phyloP scores from a whole-genome alignment of 2,888 invertebrate genomes.

The Stenotaenia linearis region DNA sequence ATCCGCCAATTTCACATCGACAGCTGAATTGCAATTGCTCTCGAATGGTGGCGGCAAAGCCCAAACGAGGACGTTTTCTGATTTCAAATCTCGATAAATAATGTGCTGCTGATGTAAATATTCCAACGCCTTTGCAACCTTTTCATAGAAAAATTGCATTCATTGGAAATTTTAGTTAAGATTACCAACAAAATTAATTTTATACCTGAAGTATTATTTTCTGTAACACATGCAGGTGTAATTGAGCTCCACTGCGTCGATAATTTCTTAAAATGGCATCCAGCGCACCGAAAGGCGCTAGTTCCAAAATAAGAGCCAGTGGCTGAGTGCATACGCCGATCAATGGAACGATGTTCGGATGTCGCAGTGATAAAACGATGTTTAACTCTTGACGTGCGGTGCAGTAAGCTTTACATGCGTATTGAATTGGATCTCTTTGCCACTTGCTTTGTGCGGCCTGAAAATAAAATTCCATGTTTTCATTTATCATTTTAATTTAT shows the following conservation, averaged over 20 bases:
- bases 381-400: conserved; percentile 91
- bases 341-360: conserved; percentile 86
- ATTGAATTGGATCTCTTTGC: conserved; percentile 86
- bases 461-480: conserved; percentile 10
- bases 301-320: conserved; percentile 75
- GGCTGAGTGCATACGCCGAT: conserved; percentile 86
- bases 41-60: conserved; percentile 76
- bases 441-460: conserved; percentile 78
- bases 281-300: conserved; percentile 89
- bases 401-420: conserved; percentile 92
- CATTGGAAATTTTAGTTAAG: too few relatives aligned
- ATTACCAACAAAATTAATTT: too few relatives aligned
- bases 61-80: conserved; percentile 99
- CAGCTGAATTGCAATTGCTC: conserved; percentile 45
- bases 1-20: conserved; percentile 91
- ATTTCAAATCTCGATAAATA: conserved; percentile 88
- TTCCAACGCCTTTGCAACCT: conserved; percentile 85
- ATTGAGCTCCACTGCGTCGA: conserved; percentile 71
- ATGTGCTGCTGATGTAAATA: conserved; percentile 89
- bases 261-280: conserved; percentile 78
- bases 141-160: conserved; percentile 36
- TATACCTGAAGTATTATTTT: conserved; percentile 73
- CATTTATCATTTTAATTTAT: not conserved
- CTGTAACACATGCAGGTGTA: conserved; percentile 74
- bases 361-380: conserved; percentile 75